Evolutionary conservation across 2,797 vertebrate genomes (phyloP), one percentile per base, ranked within the genome.

Genomic region (Hafferia zeledoni): DNA sequence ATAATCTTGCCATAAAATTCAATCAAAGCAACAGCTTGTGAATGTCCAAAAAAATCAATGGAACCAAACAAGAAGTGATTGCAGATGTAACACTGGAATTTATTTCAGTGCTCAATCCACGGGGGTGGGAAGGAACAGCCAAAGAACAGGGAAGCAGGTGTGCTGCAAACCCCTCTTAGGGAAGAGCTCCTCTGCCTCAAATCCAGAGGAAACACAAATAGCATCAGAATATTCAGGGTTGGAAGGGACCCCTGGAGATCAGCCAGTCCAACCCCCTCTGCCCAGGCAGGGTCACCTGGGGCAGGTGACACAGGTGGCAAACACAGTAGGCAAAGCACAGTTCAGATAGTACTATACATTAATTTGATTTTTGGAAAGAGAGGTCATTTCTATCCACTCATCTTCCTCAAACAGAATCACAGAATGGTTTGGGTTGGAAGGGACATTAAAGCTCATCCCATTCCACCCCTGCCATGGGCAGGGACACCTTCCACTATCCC

Each of bases 11-110:
- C 88, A 94, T 94, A 88, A 97, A 94, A 97, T 90, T 83, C 94
- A 96, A 95, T 94, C 91, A 95, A 80, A 85, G 75, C 83, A 97
- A 89, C 94, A 96, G 97, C 94, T 95, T 92, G 93, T 57, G 87
- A 92, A 86, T 49, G 33, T 77, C 89, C 94, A 69, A 76, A 83
- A 83, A 92, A 96, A 97, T 91, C 94, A 92, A 95, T 92, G 90
- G 74, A 72, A 23, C 53, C 7, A 5, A 59, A 64, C 12, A 84
- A 96, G 90, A 60, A 95, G 91, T 28, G 76, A 94, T 10, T 94
- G 90, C 91, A 67, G 79, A 67, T 57, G 57, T 53, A 92, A 41
- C 8, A 37, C 55, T 56, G 72, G 81, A 70, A 91, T 69, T 91
- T 61, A 74, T 94, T 87, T 68, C 76, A 77, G 1, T 37, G 60